Base-by-base conservation (phyloP, 2,797 vertebrate species). In the Galago senegalensis region DNA sequence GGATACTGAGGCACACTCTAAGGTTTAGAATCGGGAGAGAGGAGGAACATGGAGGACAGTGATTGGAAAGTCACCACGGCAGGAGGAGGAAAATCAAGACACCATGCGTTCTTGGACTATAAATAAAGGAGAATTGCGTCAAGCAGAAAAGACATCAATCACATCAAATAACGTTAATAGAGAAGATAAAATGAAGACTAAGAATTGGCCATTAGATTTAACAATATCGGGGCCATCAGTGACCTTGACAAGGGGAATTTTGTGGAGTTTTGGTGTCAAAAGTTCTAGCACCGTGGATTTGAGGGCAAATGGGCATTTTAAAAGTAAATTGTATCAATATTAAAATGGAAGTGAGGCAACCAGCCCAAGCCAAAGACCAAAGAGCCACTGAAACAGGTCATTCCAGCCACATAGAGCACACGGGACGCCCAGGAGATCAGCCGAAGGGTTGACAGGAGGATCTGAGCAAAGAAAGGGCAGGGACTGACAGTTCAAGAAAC, bases 381-480 rank as follows among this genome's bases (percentile, higher is more conserved):
- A 40, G 3, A 10, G n/a, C 18, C 18, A 2, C 7, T 9, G 25
- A 29, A 9, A 60, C 5, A 1, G 18, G 46, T 25, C 43, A 1
- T 3, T 60, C 37, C 18, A 49, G 63, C 46, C 25, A 18, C 23
- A 25, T 0, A 27, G 11, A 40, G 16, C 4, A 0, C 20, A 0
- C 29, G 17, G 27, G 29, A 46, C 0, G 16, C 25, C 31, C 0
- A 7, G 20, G 13, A 27, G 16, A 23, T 13, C 25, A 18, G 31
- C 0, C 0, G 10, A 37, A 67, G 14, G 14, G 34, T 40, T 29
- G n/a, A 14, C 63, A 5, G 49, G 31, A 11, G 18, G 6, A 7
- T 43, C 4, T 0, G 7, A 13, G 2, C 37, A 9, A 18, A n/a
- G 4, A 14, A 31, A 53, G 23, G 18, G 31, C 17, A 2, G 4